Evolutionary conservation across 2,113 vertebrate genomes (phyloP), one percentile per base, ranked within the genome.

Genomic region (Pygoscelis adeliae): DNA sequence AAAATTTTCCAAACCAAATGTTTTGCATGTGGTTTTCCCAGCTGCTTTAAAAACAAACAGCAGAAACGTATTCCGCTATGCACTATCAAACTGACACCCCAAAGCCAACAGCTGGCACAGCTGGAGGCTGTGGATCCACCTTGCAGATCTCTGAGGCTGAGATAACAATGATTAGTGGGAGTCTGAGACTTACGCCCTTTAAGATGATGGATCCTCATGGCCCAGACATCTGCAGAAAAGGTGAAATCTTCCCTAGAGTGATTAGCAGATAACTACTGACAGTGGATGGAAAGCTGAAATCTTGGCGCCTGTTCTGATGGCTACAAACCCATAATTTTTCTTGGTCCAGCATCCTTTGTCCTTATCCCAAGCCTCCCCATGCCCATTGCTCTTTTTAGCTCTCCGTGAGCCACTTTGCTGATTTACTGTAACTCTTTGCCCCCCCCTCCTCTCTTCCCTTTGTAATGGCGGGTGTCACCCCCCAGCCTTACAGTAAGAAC

Each of bases 401-500:
- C 25, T 72, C 11, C 15, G 22, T 19, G 44, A 25, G 26, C 27
- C 30, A 4, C 17, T 69, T 79, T 25, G 38, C 56, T 38, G 25
- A 32, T 71, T 56, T 81, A n/a, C 49, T 59, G 8, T n/a, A 78
- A 46, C 15, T 53, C 23, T 77, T 65, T 50, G 29, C 4, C 11
- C 34, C 7, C 15, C 6, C 27, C 11, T 63, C n/a, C 9, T 87
- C 30, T 95, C 36, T 83, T 91, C 15, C 15, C 4, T 63, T 85
- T 40, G 17, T 32, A 50, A 40, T 6, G 19, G 11, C 19, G 46
- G 18, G 13, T 42, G 14, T 46, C 0, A 3, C 0, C 3, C 17
- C 15, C 5, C 9, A 85, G 27, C 8, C 20, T 72, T 63, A 55
- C 5, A 42, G 12, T 44, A 71, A 74, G 9, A 18, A 10, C 10